Evolutionary conservation across 2,113 vertebrate genomes (phyloP).

Genomic region (Pleuronectes platessa): DNA sequence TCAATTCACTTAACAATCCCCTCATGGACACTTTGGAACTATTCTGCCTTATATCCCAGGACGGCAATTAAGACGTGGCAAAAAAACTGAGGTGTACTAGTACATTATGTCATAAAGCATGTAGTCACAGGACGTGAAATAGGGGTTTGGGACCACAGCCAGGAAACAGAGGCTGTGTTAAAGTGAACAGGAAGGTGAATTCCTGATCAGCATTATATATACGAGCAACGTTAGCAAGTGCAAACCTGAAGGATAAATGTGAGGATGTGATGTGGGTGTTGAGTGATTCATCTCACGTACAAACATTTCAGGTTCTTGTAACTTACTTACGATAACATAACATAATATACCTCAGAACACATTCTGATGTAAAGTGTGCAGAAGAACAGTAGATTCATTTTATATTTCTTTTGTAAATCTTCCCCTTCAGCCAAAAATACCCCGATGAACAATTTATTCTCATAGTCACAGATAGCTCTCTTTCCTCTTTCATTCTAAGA

Average conservation of each 20-base stretch:
- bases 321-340: too few relatives aligned
- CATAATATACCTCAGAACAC: too few relatives aligned
- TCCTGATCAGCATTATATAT: not conserved
- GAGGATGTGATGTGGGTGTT: not conserved
- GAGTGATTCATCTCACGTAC: not conserved
- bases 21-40: too few relatives aligned
- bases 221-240: not conserved
- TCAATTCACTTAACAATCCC: too few relatives aligned
- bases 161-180: not conserved
- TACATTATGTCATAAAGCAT: not conserved
- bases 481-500: too few relatives aligned
- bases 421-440: too few relatives aligned
- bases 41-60: not conserved
- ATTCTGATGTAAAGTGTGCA: too few relatives aligned
- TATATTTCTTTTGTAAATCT: too few relatives aligned
- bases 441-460: too few relatives aligned
- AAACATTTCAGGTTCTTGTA: too few relatives aligned
- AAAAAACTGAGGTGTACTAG: not conserved
- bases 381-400: too few relatives aligned
- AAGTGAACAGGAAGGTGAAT: not conserved
- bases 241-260: not conserved
- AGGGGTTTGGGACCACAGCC: not conserved
- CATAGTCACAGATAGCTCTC: too few relatives aligned
- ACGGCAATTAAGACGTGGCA: not conserved
- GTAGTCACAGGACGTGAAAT: not conserved